Percentiles rank a stretch among this genome's conserved stretches.
Conservation (phyloP, 2,888 invertebrate species). For the Eupithecia abbreviata region DNA sequence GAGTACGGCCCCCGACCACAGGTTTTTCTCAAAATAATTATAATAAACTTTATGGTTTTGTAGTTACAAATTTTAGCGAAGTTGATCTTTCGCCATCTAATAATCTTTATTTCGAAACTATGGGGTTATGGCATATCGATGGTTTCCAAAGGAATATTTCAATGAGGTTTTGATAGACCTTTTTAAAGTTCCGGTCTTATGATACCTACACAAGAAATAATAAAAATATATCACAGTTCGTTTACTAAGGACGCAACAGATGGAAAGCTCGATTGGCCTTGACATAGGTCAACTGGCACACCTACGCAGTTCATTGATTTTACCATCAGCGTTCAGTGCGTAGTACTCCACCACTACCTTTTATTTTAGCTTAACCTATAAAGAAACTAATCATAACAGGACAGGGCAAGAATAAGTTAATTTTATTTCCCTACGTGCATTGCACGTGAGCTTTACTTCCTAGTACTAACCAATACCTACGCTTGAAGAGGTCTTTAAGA, state of each 20-base stretch:
- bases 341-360: neutral
- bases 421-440: neutral
- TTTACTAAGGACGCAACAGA: neutral
- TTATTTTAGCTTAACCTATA: neutral
- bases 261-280: neutral
- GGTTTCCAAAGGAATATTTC: neutral
- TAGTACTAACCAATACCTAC: neutral
- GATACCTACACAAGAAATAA: neutral
- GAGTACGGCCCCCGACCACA: too few species aligned
- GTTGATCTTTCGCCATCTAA: neutral
- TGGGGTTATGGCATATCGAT: neutral
- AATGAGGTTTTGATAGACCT: neutral
- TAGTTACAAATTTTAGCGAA: neutral
- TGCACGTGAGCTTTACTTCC: neutral
- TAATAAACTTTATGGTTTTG: neutral
- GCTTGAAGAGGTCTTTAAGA: neutral
- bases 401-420: neutral
- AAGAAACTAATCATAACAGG: neutral
- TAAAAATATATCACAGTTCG: neutral
- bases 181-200: neutral
- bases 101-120: neutral
- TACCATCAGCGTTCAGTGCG: neutral
- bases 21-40: neutral
- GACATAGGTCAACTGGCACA: neutral
- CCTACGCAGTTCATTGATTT: neutral